phyloP scores from a whole-genome alignment of 1,140 invertebrate species.

The Eupristina koningsbergeri region DNA sequence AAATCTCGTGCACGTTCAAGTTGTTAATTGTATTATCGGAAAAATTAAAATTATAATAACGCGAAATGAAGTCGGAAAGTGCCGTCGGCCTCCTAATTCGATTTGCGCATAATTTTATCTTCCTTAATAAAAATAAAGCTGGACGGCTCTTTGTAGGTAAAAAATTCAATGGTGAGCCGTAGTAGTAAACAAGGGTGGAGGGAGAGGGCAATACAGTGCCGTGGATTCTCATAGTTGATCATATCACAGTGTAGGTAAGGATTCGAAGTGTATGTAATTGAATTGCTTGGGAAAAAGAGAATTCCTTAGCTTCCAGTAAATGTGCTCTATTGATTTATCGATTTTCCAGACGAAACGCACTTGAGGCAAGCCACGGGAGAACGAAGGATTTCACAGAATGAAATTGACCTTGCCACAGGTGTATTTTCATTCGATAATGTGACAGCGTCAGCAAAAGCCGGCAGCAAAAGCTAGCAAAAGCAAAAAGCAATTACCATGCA shows the following conservation, averaged over 20 bases:
- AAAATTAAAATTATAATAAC: constrained; percentile 34
- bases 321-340: constrained; percentile 44
- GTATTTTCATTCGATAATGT: constrained; percentile 22
- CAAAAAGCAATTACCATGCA: not conserved
- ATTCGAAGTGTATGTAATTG: not conserved
- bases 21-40: constrained; percentile 21
- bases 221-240: not conserved
- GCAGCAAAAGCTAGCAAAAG: not conserved
- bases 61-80: not conserved
- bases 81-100: not conserved
- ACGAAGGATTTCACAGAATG: not conserved
- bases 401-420: constrained; percentile 19
- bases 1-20: not conserved
- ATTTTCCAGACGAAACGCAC: not conserved
- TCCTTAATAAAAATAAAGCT: not conserved
- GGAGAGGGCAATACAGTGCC: no score
- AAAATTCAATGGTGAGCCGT: not conserved
- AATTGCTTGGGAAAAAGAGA: not conserved
- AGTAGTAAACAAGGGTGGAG: not conserved
- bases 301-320: not conserved
- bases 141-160: not conserved
- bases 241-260: not conserved
- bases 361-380: constrained; percentile 7
- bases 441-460: no score
- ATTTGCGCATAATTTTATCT: constrained; percentile 2